A percentile compares a stretch with the other conserved stretches of the same genome.
Evolutionary conservation across 1,140 invertebrate species (phyloP).

Genomic region (Panagrolaimus sp.): DNA sequence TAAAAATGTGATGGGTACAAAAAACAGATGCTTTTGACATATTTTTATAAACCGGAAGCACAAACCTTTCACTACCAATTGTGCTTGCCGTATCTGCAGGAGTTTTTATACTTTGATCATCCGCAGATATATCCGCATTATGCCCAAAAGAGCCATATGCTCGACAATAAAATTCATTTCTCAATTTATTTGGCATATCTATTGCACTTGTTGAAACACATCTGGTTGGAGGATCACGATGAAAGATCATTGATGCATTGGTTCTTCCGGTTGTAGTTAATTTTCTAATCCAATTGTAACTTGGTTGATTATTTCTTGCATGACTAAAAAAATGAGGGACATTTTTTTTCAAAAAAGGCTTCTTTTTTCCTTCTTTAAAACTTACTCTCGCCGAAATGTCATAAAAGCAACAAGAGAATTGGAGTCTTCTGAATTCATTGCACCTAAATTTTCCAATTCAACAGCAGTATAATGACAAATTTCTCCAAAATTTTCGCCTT

Average conservation of each 20-base stretch:
- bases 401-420: constrained; percentile 13
- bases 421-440: constrained; percentile 13
- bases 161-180: background rate
- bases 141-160: constrained; percentile 1
- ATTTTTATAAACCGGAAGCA: too few species aligned
- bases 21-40: too few species aligned
- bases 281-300: constrained; percentile 16
- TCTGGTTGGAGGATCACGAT: constrained; percentile 11
- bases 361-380: background rate
- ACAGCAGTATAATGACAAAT: constrained; percentile 36
- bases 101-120: background rate
- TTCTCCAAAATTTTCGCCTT: constrained; percentile 28
- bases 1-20: background rate
- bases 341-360: background rate
- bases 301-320: constrained; percentile 10
- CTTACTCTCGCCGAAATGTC: constrained; percentile 7
- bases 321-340: background rate
- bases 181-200: constrained; percentile 1
- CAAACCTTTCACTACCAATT: too few species aligned
- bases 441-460: constrained; percentile 27
- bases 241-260: background rate
- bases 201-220: constrained; percentile 13
- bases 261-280: background rate
- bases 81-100: too few species aligned
- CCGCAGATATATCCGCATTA: background rate